phyloP scores from a whole-genome alignment of 2,888 invertebrate species.

The Xanthorhoe designata region DNA sequence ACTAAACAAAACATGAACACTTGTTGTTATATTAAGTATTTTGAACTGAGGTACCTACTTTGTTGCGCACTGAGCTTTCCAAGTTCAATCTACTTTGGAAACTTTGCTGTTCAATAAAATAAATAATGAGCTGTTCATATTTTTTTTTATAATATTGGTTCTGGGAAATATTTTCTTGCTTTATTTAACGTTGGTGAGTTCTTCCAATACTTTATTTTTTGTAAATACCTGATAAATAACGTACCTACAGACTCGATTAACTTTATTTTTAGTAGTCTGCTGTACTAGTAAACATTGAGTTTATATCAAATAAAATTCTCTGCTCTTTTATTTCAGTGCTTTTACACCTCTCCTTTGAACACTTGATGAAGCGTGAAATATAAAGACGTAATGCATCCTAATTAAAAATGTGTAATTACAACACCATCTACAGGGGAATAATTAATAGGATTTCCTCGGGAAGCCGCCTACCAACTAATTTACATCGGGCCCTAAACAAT shows the following conservation, averaged over 20 bases:
- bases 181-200: not conserved
- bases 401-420: slow-evolving; percentile 10
- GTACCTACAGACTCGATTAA: too few relatives aligned
- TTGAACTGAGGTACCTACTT: slow-evolving; percentile 25
- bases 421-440: slow-evolving; percentile 52
- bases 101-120: slow-evolving; percentile 36
- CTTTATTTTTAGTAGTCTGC: too few relatives aligned
- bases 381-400: not conserved
- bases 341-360: not conserved
- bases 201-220: too few relatives aligned
- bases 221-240: too few relatives aligned
- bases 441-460: slow-evolving; percentile 66
- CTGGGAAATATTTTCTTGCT: slow-evolving; percentile 4
- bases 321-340: not conserved
- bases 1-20: slow-evolving; percentile 24
- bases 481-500: slow-evolving; percentile 71
- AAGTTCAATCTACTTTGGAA: slow-evolving; percentile 45
- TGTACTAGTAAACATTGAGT: too few relatives aligned
- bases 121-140: slow-evolving; percentile 24
- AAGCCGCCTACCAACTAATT: slow-evolving; percentile 65
- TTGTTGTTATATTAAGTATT: slow-evolving; percentile 33
- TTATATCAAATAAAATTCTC: not conserved
- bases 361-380: not conserved
- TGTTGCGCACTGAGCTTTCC: slow-evolving; percentile 27
- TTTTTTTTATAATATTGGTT: slow-evolving; percentile 1